Evolutionary conservation across 1,140 invertebrate species (phyloP).

Genomic region (Drosophila saltans): DNA sequence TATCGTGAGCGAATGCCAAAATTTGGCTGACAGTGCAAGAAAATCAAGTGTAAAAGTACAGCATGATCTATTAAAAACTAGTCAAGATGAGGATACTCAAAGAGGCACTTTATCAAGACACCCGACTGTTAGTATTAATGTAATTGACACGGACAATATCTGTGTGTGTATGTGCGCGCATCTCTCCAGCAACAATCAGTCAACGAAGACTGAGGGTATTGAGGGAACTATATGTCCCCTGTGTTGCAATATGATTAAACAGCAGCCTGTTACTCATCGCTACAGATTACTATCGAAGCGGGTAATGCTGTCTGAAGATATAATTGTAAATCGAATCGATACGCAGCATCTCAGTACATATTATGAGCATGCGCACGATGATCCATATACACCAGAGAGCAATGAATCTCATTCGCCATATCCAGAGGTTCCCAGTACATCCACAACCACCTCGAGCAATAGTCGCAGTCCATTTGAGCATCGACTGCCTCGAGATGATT

Average conservation of each 20-base stretch:
- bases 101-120: constrained; percentile 26
- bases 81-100: constrained; percentile 12
- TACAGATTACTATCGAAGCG: constrained; percentile 71
- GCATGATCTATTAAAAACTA: constrained; percentile 37
- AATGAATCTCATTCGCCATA: constrained; percentile 89
- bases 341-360: constrained; percentile 83
- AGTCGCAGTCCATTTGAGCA: constrained; percentile 47
- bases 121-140: constrained; percentile 84
- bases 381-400: constrained; percentile 91
- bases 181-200: constrained; percentile 32
- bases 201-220: constrained; percentile 24
- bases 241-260: constrained; percentile 64
- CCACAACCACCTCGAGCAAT: constrained; percentile 52
- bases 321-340: constrained; percentile 85
- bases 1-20: constrained; percentile 40
- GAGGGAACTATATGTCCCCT: constrained; percentile 56
- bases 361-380: constrained; percentile 83
- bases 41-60: constrained; percentile 22
- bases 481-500: constrained; percentile 1
- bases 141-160: constrained; percentile 84
- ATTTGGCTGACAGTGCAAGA: constrained; percentile 30
- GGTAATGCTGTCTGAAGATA: constrained; percentile 71
- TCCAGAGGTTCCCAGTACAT: constrained; percentile 79
- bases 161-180: constrained; percentile 66
- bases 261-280: constrained; percentile 49